Evolutionary conservation across 1,140 invertebrate genomes (phyloP).

Genomic region (Sitodiplosis mosellana): DNA sequence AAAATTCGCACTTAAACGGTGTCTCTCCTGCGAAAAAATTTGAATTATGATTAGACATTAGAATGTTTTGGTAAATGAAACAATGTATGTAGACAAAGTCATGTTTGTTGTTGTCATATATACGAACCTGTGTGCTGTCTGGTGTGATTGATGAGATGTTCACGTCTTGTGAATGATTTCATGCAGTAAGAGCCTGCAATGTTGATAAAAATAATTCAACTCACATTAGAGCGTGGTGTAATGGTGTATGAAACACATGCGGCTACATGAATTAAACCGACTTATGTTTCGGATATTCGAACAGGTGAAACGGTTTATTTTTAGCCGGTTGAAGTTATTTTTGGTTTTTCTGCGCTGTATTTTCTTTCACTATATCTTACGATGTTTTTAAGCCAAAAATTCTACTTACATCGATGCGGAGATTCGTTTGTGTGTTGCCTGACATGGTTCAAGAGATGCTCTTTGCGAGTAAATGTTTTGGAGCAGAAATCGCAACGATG

Average conservation of each 20-base stretch:
- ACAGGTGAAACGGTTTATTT: too few species aligned
- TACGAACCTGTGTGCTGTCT: constrained; percentile 65
- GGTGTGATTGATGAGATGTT: constrained; percentile 62
- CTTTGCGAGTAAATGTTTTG: constrained; percentile 66
- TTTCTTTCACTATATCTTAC: too few species aligned
- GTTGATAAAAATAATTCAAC: too few species aligned
- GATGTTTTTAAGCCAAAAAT: too few species aligned
- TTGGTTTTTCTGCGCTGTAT: too few species aligned
- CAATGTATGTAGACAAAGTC: too few species aligned
- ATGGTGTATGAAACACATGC: too few species aligned
- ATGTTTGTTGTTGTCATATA: too few species aligned
- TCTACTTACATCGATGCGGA: constrained; percentile 22
- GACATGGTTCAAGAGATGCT: constrained; percentile 65
- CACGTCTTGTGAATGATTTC: constrained; percentile 53
- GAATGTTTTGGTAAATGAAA: too few species aligned
- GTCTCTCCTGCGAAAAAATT: constrained; percentile 70
- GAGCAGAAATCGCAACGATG: constrained; percentile 69
- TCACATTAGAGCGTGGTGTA: too few species aligned
- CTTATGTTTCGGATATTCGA: constrained; percentile 27
- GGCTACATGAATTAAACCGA: constrained; percentile 5
- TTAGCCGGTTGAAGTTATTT: too few species aligned
- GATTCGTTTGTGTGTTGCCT: constrained; percentile 28
- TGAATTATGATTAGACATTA: too few species aligned
- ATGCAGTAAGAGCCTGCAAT: constrained; percentile 37
- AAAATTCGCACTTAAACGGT: constrained; percentile 68